Evolutionary conservation across 2,113 vertebrate species (phyloP).

Genomic region (Mus spicilegus): DNA sequence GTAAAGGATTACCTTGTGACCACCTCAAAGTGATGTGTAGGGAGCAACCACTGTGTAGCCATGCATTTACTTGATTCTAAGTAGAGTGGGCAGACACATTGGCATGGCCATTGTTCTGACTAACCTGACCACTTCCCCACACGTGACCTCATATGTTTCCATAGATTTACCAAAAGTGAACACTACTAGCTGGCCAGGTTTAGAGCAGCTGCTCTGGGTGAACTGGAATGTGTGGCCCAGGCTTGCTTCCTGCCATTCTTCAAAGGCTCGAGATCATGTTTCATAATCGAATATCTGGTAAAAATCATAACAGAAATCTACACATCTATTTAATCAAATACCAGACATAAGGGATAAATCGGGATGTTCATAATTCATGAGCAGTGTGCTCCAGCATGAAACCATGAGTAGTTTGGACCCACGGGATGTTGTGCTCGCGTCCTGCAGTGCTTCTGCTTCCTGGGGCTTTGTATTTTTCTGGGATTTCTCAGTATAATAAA

Average conservation of each 20-base stretch:
- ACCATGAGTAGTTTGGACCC: neutral
- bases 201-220: neutral
- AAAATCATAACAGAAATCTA: conserved; percentile 73
- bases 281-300: conserved; percentile 78
- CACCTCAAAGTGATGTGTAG: conserved; percentile 31
- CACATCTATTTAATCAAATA: conserved; percentile 50
- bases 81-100: neutral
- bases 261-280: conserved; percentile 69
- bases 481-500: conserved; percentile 75
- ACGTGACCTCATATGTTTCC: conserved; percentile 25
- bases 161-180: conserved; percentile 31
- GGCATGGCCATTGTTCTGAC: neutral
- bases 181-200: neutral
- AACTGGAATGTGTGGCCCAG: neutral
- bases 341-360: conserved; percentile 13
- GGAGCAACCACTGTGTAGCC: conserved; percentile 23
- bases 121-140: conserved; percentile 49
- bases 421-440: conserved; percentile 30
- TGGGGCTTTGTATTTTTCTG: conserved; percentile 64
- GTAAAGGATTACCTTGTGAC: conserved; percentile 46
- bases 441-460: conserved; percentile 50
- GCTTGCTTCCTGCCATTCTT: conserved; percentile 66
- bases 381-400: neutral
- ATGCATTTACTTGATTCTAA: conserved; percentile 48
- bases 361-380: conserved; percentile 65